phyloP scores from a whole-genome alignment of 2,888 invertebrate genomes.

The Cyrtodaria siliqua region DNA sequence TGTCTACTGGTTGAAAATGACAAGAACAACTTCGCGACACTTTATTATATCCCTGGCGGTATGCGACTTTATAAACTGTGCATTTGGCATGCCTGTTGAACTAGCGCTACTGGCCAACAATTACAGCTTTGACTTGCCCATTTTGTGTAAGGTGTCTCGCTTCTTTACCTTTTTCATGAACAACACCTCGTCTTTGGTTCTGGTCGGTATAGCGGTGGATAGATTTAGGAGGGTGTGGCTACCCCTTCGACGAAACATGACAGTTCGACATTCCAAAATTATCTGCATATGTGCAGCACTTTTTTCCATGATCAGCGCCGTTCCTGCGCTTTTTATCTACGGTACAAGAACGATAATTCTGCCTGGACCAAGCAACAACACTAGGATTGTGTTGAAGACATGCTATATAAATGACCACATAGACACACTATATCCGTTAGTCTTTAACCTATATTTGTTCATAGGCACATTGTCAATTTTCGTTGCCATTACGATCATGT shows the following conservation, averaged over 20 bases:
- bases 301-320: constrained; percentile 59
- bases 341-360: constrained; percentile 59
- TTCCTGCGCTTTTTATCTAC: constrained; percentile 72
- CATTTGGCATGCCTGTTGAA: constrained; percentile 71
- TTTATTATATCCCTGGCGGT: constrained; percentile 70
- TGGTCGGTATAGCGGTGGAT: constrained; percentile 71
- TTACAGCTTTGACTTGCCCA: constrained; percentile 64
- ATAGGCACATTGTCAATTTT: constrained; percentile 51
- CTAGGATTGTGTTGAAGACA: constrained; percentile 51
- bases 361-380: constrained; percentile 29
- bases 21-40: constrained; percentile 61
- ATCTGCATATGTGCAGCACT: constrained; percentile 56
- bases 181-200: constrained; percentile 65
- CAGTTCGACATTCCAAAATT: constrained; percentile 59
- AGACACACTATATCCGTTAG: constrained; percentile 54
- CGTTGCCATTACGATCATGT: constrained; percentile 59
- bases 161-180: constrained; percentile 72
- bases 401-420: constrained; percentile 64
- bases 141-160: constrained; percentile 68
- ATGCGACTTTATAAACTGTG: constrained; percentile 71
- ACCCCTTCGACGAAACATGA: constrained; percentile 64
- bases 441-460: constrained; percentile 65
- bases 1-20: constrained; percentile 67
- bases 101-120: constrained; percentile 60
- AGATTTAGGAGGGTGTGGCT: constrained; percentile 71